A percentile compares a stretch with the other conserved stretches of the same genome.
These are phyloP conservation scores for Polia nebulosa DNA, from an alignment of 2,888 invertebrate species.

Conservation along the genomic window DNA sequence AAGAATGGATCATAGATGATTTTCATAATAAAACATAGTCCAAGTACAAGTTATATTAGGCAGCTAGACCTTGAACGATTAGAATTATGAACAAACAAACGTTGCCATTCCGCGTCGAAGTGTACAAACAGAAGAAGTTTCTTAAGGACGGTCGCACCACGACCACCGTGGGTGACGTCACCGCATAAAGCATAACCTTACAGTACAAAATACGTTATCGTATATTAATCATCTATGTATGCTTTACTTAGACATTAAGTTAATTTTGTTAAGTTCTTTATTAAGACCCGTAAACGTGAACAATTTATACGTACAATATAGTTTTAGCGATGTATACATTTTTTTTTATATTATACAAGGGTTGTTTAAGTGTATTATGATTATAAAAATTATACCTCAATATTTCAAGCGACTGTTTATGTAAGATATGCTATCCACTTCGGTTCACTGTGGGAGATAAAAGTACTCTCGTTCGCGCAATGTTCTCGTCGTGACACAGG, in stretches of 20 bases:
- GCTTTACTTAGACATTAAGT: conserved; percentile 86
- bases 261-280: conserved; percentile 73
- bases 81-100: conserved; percentile 62
- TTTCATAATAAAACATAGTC: conserved; percentile 59
- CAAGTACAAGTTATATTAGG: conserved; percentile 75
- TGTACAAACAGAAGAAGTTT: conserved; percentile 66
- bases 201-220: conserved; percentile 89
- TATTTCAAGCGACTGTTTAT: conserved; percentile 79
- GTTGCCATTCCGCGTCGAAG: conserved; percentile 74
- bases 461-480: conserved; percentile 39
- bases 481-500: neutral
- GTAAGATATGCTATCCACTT: conserved; percentile 75
- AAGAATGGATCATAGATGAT: conserved; percentile 46
- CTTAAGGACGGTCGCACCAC: conserved; percentile 25
- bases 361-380: conserved; percentile 80
- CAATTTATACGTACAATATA: conserved; percentile 82
- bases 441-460: conserved; percentile 65
- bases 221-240: conserved; percentile 87
- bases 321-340: conserved; percentile 75
- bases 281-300: conserved; percentile 72
- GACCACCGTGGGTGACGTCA: conserved; percentile 39
- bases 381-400: conserved; percentile 83
- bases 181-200: conserved; percentile 81
- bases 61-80: conserved; percentile 70
- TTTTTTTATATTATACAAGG: conserved; percentile 75